These are phyloP conservation scores for Sesia apiformis DNA, from an alignment of 2,888 invertebrate species.

Conservation along the genomic window DNA sequence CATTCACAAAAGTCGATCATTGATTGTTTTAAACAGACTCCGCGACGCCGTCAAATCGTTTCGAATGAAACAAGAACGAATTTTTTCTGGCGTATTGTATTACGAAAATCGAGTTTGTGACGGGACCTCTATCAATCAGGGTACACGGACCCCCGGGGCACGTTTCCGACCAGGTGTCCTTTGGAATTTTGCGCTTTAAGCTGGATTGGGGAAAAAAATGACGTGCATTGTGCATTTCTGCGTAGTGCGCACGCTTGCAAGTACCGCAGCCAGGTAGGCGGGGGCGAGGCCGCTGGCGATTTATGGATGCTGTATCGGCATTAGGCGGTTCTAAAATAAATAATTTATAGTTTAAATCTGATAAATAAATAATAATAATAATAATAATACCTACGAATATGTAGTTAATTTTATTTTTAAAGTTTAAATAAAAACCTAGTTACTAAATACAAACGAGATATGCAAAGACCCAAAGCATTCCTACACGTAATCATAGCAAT, in stretches of 20 bases:
- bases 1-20: slow-evolving; percentile 67
- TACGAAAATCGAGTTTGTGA: slow-evolving; percentile 46
- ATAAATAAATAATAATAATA: no score
- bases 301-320: background rate
- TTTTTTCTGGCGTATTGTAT: slow-evolving; percentile 39
- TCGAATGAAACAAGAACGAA: slow-evolving; percentile 23
- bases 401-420: no score
- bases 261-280: slow-evolving; percentile 49
- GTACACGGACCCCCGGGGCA: slow-evolving; percentile 59
- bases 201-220: slow-evolving; percentile 46
- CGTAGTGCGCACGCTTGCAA: slow-evolving; percentile 45
- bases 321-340: no score
- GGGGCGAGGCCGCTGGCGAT: background rate
- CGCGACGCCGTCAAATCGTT: slow-evolving; percentile 51
- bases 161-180: slow-evolving; percentile 73
- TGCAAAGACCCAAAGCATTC: no score
- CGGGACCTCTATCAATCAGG: slow-evolving; percentile 66
- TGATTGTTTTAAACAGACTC: slow-evolving; percentile 73
- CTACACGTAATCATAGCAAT: no score
- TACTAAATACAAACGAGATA: no score
- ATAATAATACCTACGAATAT: no score
- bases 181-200: slow-evolving; percentile 66
- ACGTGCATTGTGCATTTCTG: slow-evolving; percentile 60
- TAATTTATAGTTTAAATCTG: no score
- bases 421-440: no score